Evolutionary conservation across 2,797 vertebrate species (phyloP).

Genomic region (Anguilla marmorata): DNA sequence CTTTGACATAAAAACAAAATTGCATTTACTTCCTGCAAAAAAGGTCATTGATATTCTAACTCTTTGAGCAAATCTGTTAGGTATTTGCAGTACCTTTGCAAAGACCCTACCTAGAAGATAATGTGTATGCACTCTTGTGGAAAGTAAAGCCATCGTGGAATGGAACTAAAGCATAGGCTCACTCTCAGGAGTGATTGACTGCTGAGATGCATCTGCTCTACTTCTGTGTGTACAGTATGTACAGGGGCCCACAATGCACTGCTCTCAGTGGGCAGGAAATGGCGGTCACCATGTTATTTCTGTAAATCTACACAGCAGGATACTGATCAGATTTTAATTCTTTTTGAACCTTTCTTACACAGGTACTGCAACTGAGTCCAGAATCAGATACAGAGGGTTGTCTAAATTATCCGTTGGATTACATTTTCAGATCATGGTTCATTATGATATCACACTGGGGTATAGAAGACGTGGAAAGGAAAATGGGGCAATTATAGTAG

Average conservation of each 20-base stretch:
- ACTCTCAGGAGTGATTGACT: conserved; percentile 5
- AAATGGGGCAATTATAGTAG: not conserved
- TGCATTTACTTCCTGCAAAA: not conserved
- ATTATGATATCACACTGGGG: not conserved
- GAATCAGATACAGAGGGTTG: not conserved
- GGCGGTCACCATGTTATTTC: not conserved
- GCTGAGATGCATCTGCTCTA: conserved; percentile 6
- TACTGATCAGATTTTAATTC: not conserved
- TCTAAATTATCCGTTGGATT: not conserved
- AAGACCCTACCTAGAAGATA: not conserved
- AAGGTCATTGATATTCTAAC: conserved; percentile 42
- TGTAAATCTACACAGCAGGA: not conserved
- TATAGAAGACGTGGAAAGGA: not conserved
- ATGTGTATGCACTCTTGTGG: not conserved
- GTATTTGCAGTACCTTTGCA: conserved; percentile 46
- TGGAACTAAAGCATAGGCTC: not conserved
- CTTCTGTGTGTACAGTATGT: not conserved
- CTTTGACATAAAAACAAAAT: not conserved
- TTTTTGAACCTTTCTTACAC: not conserved
- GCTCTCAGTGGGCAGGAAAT: not conserved
- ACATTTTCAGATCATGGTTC: not conserved
- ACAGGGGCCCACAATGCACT: not conserved
- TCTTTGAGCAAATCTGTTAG: conserved; percentile 49
- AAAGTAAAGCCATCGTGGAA: not conserved
- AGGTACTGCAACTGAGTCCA: not conserved